Evolutionary conservation across 1,140 invertebrate species (phyloP).

Genomic region (Eupeodes corollae): DNA sequence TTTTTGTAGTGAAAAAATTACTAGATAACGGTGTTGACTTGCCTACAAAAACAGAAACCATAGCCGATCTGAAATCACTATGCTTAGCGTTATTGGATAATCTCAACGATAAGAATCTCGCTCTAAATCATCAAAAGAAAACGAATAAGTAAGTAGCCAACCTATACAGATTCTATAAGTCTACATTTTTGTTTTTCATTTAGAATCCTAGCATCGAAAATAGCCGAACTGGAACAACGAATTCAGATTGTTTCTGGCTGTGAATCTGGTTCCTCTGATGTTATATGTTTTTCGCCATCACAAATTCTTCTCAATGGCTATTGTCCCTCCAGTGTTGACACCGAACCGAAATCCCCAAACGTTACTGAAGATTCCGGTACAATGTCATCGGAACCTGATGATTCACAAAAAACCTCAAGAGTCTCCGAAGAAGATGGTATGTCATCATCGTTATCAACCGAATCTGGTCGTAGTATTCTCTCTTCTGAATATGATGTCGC

Average conservation of each 20-base stretch:
- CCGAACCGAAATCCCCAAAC: constrained; percentile 4
- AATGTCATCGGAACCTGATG: constrained; percentile 17
- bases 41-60: constrained; percentile 56
- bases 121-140: constrained; percentile 70
- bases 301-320: constrained; percentile 45
- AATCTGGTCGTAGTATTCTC: constrained; percentile 21
- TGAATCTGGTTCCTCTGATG: constrained; percentile 15
- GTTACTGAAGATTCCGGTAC: constrained; percentile 14
- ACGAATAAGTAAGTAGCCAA: constrained; percentile 68
- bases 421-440: constrained; percentile 25
- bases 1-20: constrained; percentile 48
- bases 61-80: constrained; percentile 61
- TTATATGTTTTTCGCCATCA: constrained; percentile 41
- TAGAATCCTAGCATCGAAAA: constrained; percentile 47
- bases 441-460: constrained; percentile 24
- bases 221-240: constrained; percentile 44
- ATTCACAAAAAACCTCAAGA: constrained; percentile 9
- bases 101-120: constrained; percentile 72
- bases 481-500: constrained; percentile 30
- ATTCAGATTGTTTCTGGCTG: constrained; percentile 31
- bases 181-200: neutral
- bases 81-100: constrained; percentile 68
- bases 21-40: constrained; percentile 50
- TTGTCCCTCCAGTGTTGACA: constrained; percentile 40
- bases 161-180: too few species aligned